Evolutionary conservation across 2,888 invertebrate species (phyloP).

Genomic region (Drosophila mulleri): DNA sequence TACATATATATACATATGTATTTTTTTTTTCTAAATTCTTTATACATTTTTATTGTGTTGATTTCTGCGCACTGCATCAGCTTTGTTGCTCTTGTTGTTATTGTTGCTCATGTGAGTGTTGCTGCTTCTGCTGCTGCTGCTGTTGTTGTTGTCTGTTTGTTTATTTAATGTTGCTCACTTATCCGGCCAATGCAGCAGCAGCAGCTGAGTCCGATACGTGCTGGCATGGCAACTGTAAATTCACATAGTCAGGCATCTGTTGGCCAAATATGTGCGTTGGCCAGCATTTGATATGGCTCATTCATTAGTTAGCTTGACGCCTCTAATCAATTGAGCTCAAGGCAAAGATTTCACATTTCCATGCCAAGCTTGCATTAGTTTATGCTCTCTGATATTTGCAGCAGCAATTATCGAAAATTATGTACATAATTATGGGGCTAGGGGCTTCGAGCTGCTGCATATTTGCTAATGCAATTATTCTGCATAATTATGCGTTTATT

Average conservation of each 20-base stretch:
- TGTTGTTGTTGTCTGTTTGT: slow-evolving; percentile 51
- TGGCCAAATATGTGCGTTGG: slow-evolving; percentile 1
- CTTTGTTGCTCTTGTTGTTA: slow-evolving; percentile 23
- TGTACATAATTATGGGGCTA: slow-evolving; percentile 51
- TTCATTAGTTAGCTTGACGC: slow-evolving; percentile 70
- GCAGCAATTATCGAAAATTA: slow-evolving; percentile 46
- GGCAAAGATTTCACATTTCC: slow-evolving; percentile 10
- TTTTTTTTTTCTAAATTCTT: not conserved
- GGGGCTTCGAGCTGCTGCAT: slow-evolving; percentile 48
- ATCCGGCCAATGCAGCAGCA: slow-evolving; percentile 44
- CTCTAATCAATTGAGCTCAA: slow-evolving; percentile 64
- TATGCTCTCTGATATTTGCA: slow-evolving; percentile 17
- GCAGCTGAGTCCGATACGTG: slow-evolving; percentile 13
- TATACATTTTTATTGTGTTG: slow-evolving; percentile 24
- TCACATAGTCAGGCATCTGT: not conserved
- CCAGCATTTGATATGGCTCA: slow-evolving; percentile 11
- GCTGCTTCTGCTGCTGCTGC: slow-evolving; percentile 15
- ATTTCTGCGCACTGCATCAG: slow-evolving; percentile 53
- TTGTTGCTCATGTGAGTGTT: slow-evolving; percentile 15
- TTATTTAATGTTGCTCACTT: slow-evolving; percentile 67
- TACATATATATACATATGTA: not conserved
- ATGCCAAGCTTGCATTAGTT: not conserved
- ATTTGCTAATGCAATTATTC: slow-evolving; percentile 75
- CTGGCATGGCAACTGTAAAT: not conserved
- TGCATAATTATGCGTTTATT: slow-evolving; percentile 74